Conservation (phyloP, 2,113 vertebrate genomes). For the Manacus vitellinus region DNA sequence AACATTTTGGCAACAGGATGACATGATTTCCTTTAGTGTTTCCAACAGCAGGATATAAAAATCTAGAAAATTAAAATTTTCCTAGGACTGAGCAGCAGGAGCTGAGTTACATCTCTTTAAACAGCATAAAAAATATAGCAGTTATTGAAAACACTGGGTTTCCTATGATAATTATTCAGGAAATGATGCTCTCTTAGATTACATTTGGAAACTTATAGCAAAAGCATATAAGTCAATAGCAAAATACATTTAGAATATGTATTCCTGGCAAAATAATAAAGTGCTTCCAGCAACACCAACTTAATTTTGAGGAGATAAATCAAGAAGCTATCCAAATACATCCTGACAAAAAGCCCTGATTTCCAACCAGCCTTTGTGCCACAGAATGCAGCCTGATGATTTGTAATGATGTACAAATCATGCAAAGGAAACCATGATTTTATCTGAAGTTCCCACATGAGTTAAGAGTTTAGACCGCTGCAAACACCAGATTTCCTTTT, state of each 20-base stretch:
- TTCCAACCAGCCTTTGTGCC: neutral
- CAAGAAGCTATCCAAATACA: neutral
- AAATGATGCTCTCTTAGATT: neutral
- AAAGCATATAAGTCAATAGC: neutral
- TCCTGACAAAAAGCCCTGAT: neutral
- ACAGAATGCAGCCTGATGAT: neutral
- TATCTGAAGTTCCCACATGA: conserved; percentile 36
- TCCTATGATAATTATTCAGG: neutral
- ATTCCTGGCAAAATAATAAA: neutral
- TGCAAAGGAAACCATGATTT: conserved; percentile 43
- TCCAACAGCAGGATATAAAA: neutral
- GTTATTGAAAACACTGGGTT: neutral
- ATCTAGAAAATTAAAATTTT: neutral
- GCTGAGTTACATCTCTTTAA: neutral
- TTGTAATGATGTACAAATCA: conserved; percentile 12
- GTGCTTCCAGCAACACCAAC: neutral
- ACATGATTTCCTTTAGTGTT: neutral
- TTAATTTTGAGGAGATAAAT: neutral
- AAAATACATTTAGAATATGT: neutral
- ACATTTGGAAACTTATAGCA: neutral
- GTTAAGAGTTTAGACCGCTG: neutral
- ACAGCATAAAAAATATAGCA: neutral
- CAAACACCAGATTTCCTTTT: conserved; percentile 56
- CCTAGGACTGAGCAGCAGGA: neutral
- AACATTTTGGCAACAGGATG: neutral